Evolutionary conservation across 2,888 invertebrate species (phyloP), one percentile per base, ranked within the genome.

Genomic region (Dione vanillae): DNA sequence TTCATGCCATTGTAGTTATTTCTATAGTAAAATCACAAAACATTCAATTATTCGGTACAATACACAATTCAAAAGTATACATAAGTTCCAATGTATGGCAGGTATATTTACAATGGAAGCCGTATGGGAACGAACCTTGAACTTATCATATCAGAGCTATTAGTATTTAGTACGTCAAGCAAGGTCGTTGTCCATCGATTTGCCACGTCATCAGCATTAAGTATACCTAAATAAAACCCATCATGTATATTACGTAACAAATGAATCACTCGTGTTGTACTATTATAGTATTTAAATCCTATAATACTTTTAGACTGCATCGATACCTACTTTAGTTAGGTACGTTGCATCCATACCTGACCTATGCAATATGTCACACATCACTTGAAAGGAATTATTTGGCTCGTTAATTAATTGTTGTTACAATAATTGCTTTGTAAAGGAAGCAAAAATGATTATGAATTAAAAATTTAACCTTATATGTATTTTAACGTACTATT

Each of bases 101-200:
- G 56, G 56, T 45, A 61, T 61, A 61, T 61, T 61, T 49, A 56
- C 67, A 65, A 70, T 41, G 58, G 70, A 65, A 73, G 64, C 72
- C 72, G 59, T 59, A 70, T 47, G 40, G 65, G 43, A 27, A 19
- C 37, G 62, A 68, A 70, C 77, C 77, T 76, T 77, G 76, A 77
- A 76, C 77, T 74, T 74, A 74, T 74, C 74, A 66, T 72, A 74
- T 72, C 72, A 65, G 62, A 64, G 66, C 67, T 69, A 70, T 68
- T 72, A 70, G 52, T 65, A 64, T 62, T 64, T 47, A 12, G 61
- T 71, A 66, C 73, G 73, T 76, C 70, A 71, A 20, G 62, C 76
- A 76, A 75, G 77, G 75, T 35, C 76, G 52, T 16, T 27, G 65
- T 67, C 69, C 71, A 74, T 76, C 71, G 68, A 73, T 74, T 65